These are phyloP conservation scores for Drosophila fulvimacula DNA, from an alignment of 2,888 invertebrate species.

Conservation along the genomic window DNA sequence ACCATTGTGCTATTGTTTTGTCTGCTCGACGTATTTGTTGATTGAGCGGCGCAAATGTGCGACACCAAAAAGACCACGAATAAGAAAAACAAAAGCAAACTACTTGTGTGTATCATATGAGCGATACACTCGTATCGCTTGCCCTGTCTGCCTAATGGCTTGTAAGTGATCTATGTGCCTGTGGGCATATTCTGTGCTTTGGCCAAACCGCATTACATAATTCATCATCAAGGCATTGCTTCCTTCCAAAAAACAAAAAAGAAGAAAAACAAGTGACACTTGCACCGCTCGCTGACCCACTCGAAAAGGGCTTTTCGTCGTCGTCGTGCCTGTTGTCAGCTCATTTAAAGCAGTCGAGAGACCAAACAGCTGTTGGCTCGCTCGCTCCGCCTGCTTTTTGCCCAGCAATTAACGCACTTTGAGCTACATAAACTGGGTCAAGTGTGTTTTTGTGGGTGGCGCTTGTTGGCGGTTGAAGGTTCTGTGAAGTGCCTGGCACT, in stretches of 20 bases:
- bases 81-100: neutral
- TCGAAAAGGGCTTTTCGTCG: slow-evolving; percentile 30
- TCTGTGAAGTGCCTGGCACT: slow-evolving; percentile 54
- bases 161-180: slow-evolving; percentile 66
- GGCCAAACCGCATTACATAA: slow-evolving; percentile 50
- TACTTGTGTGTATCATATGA: slow-evolving; percentile 18
- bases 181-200: neutral
- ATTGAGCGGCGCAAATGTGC: slow-evolving; percentile 66
- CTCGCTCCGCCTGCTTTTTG: slow-evolving; percentile 1
- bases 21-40: slow-evolving; percentile 39
- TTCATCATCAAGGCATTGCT: slow-evolving; percentile 56
- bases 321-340: slow-evolving; percentile 50
- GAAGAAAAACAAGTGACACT: slow-evolving; percentile 27
- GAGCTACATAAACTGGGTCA: slow-evolving; percentile 62
- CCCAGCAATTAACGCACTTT: slow-evolving; percentile 75
- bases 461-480: slow-evolving; percentile 36
- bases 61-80: slow-evolving; percentile 14
- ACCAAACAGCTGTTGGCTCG: neutral
- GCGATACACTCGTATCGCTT: slow-evolving; percentile 22
- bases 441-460: slow-evolving; percentile 37
- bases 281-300: slow-evolving; percentile 3
- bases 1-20: slow-evolving; percentile 33
- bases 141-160: slow-evolving; percentile 58
- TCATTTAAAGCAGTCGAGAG: slow-evolving; percentile 18
- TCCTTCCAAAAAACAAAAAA: slow-evolving; percentile 2